A percentile compares a stretch with the other conserved stretches of the same genome.
Conservation (phyloP, 2,888 invertebrate species). For the Hedychridium roseum region DNA sequence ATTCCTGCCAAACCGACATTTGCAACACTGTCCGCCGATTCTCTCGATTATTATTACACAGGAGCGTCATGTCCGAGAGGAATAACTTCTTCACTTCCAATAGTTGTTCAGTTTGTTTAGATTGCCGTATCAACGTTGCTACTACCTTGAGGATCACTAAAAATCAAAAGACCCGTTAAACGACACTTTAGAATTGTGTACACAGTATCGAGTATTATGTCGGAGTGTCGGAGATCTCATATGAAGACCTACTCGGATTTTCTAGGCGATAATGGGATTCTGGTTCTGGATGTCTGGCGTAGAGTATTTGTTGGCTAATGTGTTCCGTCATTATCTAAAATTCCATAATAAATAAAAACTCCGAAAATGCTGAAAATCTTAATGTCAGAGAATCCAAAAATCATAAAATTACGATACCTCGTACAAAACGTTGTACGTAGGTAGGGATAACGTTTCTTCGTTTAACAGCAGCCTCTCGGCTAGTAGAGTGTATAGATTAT, state of each 20-base stretch:
- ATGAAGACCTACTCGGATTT: slow-evolving; percentile 86
- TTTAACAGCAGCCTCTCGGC: slow-evolving; percentile 90
- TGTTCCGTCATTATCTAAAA: slow-evolving; percentile 91
- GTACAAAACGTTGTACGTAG: slow-evolving; percentile 98
- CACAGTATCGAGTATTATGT: no score
- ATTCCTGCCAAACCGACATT: slow-evolving; percentile 99
- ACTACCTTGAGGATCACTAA: slow-evolving; percentile 98
- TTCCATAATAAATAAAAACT: slow-evolving; percentile 16
- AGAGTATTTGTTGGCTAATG: slow-evolving; percentile 93
- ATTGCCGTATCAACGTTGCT: slow-evolving; percentile 94
- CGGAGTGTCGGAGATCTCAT: no score
- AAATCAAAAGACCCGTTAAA: no score
- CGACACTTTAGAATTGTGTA: no score
- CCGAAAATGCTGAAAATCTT: no score
- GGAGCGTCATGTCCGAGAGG: slow-evolving; percentile 96
- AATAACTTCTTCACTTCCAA: slow-evolving; percentile 95
- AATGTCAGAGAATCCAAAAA: not conserved
- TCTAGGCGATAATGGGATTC: slow-evolving; percentile 94
- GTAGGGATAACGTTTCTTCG: slow-evolving; percentile 88
- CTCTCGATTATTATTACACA: slow-evolving; percentile 97
- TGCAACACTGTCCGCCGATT: slow-evolving; percentile 96
- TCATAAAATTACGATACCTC: slow-evolving; percentile 71
- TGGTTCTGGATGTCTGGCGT: slow-evolving; percentile 93
- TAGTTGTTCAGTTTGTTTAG: slow-evolving; percentile 90
- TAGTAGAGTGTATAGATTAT: slow-evolving; percentile 96